Conservation (phyloP, 2,888 invertebrate genomes). For the Sturmia bella region DNA sequence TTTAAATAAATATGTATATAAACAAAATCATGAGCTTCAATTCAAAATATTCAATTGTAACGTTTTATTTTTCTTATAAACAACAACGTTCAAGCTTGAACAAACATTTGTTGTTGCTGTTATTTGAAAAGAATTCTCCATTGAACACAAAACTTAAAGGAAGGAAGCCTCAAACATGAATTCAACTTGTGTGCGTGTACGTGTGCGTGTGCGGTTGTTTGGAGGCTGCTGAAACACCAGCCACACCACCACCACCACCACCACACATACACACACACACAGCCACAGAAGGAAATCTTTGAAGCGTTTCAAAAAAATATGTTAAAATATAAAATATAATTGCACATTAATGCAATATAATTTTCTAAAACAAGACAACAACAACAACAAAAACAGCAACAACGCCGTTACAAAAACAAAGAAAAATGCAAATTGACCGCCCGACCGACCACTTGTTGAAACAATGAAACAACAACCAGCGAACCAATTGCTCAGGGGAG, state of each 20-base stretch:
- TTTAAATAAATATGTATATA: not conserved
- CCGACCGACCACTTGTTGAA: not conserved
- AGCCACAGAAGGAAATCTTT: constrained; percentile 54
- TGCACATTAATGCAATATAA: constrained; percentile 66
- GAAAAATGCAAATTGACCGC: constrained; percentile 62
- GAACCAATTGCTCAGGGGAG: constrained; percentile 1
- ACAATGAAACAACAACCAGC: no score
- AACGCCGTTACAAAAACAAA: constrained; percentile 34
- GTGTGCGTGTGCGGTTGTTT: constrained; percentile 5
- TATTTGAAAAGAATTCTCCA: constrained; percentile 35
- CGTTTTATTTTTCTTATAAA: constrained; percentile 21
- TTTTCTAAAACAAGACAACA: constrained; percentile 53
- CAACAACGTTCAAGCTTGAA: constrained; percentile 17
- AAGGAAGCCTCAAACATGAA: constrained; percentile 65
- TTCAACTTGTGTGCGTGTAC: no score
- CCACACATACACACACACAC: no score
- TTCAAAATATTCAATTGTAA: constrained; percentile 29
- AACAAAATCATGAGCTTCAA: not conserved
- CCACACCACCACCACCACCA: no score
- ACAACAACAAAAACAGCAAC: constrained; percentile 20
- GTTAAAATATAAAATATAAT: constrained; percentile 63
- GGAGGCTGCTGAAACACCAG: constrained; percentile 34
- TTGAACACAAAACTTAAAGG: constrained; percentile 44
- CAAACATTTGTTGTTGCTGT: not conserved
- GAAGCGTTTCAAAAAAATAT: constrained; percentile 59